Evolutionary conservation across 2,113 vertebrate species (phyloP).

Genomic region (Indicator maculatus): DNA sequence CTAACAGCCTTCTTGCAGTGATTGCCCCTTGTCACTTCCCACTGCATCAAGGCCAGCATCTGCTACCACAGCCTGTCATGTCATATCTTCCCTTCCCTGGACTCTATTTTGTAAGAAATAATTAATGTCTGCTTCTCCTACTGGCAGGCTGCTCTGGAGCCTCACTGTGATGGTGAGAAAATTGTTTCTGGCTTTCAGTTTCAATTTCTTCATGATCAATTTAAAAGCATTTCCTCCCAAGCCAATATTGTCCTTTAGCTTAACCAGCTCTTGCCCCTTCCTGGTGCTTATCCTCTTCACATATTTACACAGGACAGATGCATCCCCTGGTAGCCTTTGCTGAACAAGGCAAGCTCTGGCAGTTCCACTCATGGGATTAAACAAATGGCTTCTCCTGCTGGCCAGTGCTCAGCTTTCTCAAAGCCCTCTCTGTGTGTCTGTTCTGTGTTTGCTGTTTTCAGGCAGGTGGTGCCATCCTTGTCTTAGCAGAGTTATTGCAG

Average conservation of each 20-base stretch:
- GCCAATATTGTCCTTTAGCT: conserved; percentile 54
- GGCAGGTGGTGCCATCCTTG: not conserved
- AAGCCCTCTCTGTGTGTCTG: not conserved
- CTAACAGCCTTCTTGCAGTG: conserved; percentile 5
- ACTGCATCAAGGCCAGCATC: not conserved
- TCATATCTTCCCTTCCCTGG: not conserved
- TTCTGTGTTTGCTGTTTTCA: not conserved
- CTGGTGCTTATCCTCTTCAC: conserved; percentile 20
- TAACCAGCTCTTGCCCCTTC: conserved; percentile 23
- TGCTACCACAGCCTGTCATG: not conserved
- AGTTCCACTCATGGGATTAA: conserved; percentile 15
- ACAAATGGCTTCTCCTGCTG: not conserved
- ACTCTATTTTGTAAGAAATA: not conserved
- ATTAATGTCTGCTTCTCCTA: not conserved
- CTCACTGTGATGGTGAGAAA: not conserved
- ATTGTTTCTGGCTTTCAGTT: conserved; percentile 19
- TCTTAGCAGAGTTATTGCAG: not conserved
- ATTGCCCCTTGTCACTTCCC: not conserved
- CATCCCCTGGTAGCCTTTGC: not conserved
- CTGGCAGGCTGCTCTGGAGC: not conserved
- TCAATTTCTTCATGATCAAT: conserved; percentile 24
- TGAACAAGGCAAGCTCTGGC: conserved; percentile 15
- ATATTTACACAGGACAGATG: not conserved
- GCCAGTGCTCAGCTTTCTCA: not conserved
- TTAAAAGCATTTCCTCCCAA: conserved; percentile 29